Percentiles rank a stretch among this genome's conserved stretches.
phyloP scores from a whole-genome alignment of 2,888 invertebrate species.

The Eulithis prunata region DNA sequence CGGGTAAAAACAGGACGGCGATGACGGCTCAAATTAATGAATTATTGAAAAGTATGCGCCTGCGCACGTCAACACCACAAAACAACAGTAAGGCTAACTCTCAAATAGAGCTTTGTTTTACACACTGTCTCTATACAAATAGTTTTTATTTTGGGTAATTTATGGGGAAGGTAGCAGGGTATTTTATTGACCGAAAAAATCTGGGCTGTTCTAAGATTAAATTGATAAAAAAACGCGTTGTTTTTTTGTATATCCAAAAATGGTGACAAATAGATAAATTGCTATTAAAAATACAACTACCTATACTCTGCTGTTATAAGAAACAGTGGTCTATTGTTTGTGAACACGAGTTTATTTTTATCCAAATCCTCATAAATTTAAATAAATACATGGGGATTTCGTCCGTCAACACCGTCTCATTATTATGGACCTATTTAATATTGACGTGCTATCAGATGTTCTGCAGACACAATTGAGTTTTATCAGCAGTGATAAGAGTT shows the following conservation, averaged over 20 bases:
- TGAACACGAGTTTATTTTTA: conserved; percentile 59
- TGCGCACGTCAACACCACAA: conserved; percentile 39
- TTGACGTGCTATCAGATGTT: conserved; percentile 44
- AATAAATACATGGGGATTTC: conserved; percentile 67
- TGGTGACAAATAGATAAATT: conserved; percentile 16
- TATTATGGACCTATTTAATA: conserved; percentile 70
- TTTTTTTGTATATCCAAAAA: background rate
- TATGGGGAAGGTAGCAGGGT: no score
- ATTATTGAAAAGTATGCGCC: conserved; percentile 58
- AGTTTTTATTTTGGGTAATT: no score
- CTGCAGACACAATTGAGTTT: background rate
- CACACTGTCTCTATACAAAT: no score
- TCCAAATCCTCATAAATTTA: conserved; percentile 59
- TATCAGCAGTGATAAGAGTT: conserved; percentile 7
- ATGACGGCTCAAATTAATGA: conserved; percentile 61
- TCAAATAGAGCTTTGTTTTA: conserved; percentile 7
- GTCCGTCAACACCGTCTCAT: conserved; percentile 62
- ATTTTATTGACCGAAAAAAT: background rate
- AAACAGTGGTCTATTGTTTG: conserved; percentile 34
- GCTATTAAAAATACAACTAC: conserved; percentile 9
- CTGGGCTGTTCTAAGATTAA: background rate
- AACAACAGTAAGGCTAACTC: conserved; percentile 28
- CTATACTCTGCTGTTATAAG: background rate
- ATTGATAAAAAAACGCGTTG: background rate
- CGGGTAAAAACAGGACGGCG: conserved; percentile 41